A percentile compares a stretch with the other conserved stretches of the same genome.
Conservation (phyloP, 53 echinoderm and acorn worm species). For the Stichopus horrens region DNA sequence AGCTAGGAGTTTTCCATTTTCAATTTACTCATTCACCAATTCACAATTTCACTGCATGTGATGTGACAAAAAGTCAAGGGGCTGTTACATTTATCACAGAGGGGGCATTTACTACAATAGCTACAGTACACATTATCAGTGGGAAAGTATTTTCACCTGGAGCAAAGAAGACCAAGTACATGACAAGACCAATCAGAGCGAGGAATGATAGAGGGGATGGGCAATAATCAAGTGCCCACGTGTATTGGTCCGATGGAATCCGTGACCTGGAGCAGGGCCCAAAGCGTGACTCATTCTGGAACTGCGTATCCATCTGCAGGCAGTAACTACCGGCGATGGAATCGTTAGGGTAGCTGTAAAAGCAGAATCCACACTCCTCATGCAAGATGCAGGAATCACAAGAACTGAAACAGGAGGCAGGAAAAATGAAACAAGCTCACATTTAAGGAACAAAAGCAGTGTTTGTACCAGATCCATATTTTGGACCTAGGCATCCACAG, state of each 20-base stretch:
- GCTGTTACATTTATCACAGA: no score
- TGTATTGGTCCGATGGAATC: slow-evolving; percentile 21
- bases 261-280: slow-evolving; percentile 56
- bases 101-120: no score
- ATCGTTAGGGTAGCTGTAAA: slow-evolving; percentile 35
- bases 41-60: no score
- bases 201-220: slow-evolving; percentile 68
- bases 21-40: no score
- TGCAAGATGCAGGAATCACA: slow-evolving; percentile 77
- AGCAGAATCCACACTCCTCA: slow-evolving; percentile 87
- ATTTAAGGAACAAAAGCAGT: neutral
- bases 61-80: no score
- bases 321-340: slow-evolving; percentile 69
- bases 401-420: slow-evolving; percentile 47
- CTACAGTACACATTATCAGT: neutral
- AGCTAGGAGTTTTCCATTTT: no score
- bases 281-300: slow-evolving; percentile 45
- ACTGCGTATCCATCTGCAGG: slow-evolving; percentile 40
- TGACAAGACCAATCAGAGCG: slow-evolving; percentile 69
- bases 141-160: slow-evolving; percentile 63
- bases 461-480: no score
- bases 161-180: slow-evolving; percentile 84
- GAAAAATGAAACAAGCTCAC: neutral
- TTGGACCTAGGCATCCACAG: no score
- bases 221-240: slow-evolving; percentile 80